phyloP scores from a whole-genome alignment of 2,113 vertebrate species.

The Corythoichthys haematopterus region DNA sequence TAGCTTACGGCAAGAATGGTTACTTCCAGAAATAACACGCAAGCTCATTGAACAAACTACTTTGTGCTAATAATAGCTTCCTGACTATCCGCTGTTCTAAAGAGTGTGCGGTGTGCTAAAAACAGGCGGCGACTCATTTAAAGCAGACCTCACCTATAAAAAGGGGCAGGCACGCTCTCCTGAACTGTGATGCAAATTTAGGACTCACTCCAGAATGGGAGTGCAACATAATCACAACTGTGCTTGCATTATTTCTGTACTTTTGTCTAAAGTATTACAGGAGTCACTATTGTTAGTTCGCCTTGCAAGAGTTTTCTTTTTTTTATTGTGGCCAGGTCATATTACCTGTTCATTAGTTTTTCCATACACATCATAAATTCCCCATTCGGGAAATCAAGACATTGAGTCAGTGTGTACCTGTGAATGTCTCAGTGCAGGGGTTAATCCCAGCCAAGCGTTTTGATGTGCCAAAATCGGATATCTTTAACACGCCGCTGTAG shows the following conservation, averaged over 20 bases:
- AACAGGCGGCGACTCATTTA: constrained; percentile 43
- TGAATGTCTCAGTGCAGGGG: constrained; percentile 97
- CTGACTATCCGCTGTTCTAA: constrained; percentile 32
- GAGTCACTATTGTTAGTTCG: background rate
- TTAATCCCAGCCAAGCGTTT: constrained; percentile 97
- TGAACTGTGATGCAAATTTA: constrained; percentile 9
- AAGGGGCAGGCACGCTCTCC: constrained; percentile 47
- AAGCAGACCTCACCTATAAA: constrained; percentile 34
- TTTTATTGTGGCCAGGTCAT: background rate
- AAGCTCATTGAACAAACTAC: constrained; percentile 32
- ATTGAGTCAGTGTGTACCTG: constrained; percentile 73
- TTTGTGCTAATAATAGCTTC: constrained; percentile 57
- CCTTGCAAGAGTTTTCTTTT: background rate
- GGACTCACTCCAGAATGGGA: background rate
- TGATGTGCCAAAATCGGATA: constrained; percentile 97
- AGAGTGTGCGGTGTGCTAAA: constrained; percentile 37
- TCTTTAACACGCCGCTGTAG: constrained; percentile 97
- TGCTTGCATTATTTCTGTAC: background rate
- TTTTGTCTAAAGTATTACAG: background rate
- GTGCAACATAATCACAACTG: background rate
- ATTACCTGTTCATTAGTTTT: background rate
- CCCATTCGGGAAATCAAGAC: background rate
- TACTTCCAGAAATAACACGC: constrained; percentile 24
- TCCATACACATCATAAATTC: background rate
- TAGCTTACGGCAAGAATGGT: constrained; percentile 28